Evolutionary conservation across 2,113 vertebrate species (phyloP).

Genomic region (Nerophis ophidion): DNA sequence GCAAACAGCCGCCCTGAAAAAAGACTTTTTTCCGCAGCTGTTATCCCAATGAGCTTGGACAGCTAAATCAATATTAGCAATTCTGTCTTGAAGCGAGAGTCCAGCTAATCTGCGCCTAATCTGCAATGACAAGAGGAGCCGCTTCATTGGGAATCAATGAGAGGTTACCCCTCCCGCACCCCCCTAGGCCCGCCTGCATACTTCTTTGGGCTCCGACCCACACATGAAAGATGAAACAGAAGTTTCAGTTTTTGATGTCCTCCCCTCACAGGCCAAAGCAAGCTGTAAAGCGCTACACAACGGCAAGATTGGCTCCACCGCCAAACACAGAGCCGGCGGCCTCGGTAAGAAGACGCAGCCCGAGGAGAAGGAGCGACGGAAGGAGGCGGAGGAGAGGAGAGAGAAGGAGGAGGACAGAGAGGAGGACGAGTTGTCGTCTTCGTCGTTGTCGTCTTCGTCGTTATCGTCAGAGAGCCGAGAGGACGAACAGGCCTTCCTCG

Average conservation of each 20-base stretch:
- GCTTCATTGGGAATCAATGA: conserved; percentile 49
- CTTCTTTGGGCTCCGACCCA: conserved; percentile 28
- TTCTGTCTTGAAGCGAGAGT: conserved; percentile 41
- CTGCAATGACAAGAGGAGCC: conserved; percentile 48
- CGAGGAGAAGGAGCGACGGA: conserved; percentile 61
- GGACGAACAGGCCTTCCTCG: conserved; percentile 90
- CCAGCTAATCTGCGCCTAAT: conserved; percentile 42
- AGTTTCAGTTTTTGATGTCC: background rate
- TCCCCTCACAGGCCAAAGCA: conserved; percentile 78
- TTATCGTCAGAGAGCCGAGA: conserved; percentile 79
- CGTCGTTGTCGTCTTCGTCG: conserved; percentile 30
- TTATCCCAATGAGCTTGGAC: conserved; percentile 47
- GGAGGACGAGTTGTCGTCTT: conserved; percentile 39
- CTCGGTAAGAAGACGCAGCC: conserved; percentile 39
- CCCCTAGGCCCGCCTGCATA: conserved; percentile 25
- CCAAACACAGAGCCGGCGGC: conserved; percentile 66
- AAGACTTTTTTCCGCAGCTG: conserved; percentile 7
- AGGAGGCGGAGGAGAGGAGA: conserved; percentile 44
- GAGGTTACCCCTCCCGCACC: conserved; percentile 21
- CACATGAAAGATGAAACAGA: background rate
- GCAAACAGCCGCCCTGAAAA: conserved; percentile 6
- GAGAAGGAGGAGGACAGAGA: conserved; percentile 62
- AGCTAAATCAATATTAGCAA: conserved; percentile 52
- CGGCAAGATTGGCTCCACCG: conserved; percentile 72
- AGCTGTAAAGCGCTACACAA: conserved; percentile 79